Evolutionary conservation across 2,113 vertebrate genomes (phyloP), one percentile per base, ranked within the genome.

Genomic region (Onychorhynchus coronatus): DNA sequence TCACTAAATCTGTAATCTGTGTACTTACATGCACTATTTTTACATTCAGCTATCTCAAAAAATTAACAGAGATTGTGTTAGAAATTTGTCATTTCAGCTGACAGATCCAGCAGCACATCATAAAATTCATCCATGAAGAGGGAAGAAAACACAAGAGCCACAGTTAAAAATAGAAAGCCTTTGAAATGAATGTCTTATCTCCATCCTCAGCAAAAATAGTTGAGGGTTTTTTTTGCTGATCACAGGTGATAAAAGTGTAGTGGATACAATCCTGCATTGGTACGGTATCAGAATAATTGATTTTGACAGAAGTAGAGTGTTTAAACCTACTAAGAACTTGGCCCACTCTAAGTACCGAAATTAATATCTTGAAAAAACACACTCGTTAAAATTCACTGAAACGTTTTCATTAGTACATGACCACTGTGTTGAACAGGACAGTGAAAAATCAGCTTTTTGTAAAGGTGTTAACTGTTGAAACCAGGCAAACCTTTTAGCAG

Each of bases 41-140:
- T 78, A 44, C 50, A 77, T 89, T 71, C 55, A 77, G 10, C 35
- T 59, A 33, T 63, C 71, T 79, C 67, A 47, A 88, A 11, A 85
- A 89, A 82, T 93, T 94, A 88, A 76, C 58, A 71, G 67, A 68
- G 35, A 41, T 11, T 53, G 27, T 62, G n/a, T 61, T 25, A 85
- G 87, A 77, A 88, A 89, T 94, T 73, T 63, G 42, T 94, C 63
- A 71, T 76, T 92, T 96, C 42, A 42, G 67, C 67, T 88, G 84
- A 59, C 84, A 91, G 67, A 94, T 88, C 24, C 59, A 80, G 39
- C 55, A 82, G 52, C 50, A 94, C 41, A 7, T 89, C 41, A 7
- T 89, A 89, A 94, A 94, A 75, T 74, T 71, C 83, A 77, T 22
- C 75, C 59, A 83, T 46, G 70, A 88, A 80, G 55, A 83, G 12